Base-by-base conservation (phyloP, 30 jellyfish, hydroid and myxozoan genomes). In the Calvadosia cruxmelitensis region DNA sequence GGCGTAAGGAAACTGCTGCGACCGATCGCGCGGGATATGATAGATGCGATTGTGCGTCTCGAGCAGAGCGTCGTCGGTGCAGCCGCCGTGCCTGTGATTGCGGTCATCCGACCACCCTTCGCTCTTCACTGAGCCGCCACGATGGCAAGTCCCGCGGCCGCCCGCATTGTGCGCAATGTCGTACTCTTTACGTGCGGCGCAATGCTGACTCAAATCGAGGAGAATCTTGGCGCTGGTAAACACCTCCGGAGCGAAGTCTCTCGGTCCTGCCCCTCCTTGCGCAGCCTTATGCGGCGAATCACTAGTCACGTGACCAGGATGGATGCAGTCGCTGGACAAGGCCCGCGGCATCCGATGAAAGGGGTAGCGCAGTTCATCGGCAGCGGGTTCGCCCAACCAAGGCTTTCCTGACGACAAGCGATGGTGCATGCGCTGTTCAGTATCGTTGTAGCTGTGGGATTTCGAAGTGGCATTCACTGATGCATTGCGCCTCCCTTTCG, bases 1-100 rank as follows among this genome's bases (percentile, higher is more conserved):
- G 84, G 64, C 53, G 0, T 33, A 29, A 57, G 63, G 57, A 42
- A 42, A 42, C 20, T 42, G 57, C 57, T 42, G 57, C 57, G 57
- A 20, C 20, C 57, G 10, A 5, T 42, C 57, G 57, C 57, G 57
- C 10, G 57, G 57, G 57, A 42, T 42, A 20, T 42, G 57, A 42
- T 42, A 42, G 20, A 42, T 20, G 72, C 71, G 64, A 63, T 48
- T 27, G 73, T 15, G n/a, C 72, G 33, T 26, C 49, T n/a, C 49
- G 42, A 48, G 12, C 30, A 68, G 1, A 12, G 33, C 20, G 31
- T 10, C 16, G 64, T 61, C 27, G 1, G 29, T 26, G 1, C 50
- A 24, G 13, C 29, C 15, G 52, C n/a, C 61, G 7, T 33, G n/a
- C 53, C n/a, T 64, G 50, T 64, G 28, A 27, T 7, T 3, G 13